Conservation (phyloP, 1,140 invertebrate genomes). For the Calephelis nemesis region DNA sequence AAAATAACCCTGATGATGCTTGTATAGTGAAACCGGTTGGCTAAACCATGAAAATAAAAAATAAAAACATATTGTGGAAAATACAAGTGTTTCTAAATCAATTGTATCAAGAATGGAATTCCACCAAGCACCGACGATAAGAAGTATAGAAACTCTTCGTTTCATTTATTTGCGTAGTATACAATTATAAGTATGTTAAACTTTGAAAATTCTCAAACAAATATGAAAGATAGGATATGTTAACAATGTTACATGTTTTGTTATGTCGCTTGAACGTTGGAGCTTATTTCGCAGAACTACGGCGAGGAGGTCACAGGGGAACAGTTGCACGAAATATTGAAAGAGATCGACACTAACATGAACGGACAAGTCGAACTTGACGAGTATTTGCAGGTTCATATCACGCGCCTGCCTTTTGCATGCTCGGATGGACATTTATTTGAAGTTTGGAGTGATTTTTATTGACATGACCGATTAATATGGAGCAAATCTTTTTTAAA, state of each 20-base stretch:
- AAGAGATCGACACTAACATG: slow-evolving; percentile 99
- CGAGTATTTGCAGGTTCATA: slow-evolving; percentile 97
- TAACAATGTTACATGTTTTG: slow-evolving; percentile 14
- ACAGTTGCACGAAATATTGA: slow-evolving; percentile 97
- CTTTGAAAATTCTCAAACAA: slow-evolving; percentile 13
- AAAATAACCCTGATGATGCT: no score
- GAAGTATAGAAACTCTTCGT: no score
- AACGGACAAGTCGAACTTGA: slow-evolving; percentile 99
- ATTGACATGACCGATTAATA: neutral
- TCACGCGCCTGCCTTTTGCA: slow-evolving; percentile 24
- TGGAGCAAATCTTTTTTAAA: no score
- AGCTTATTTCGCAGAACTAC: slow-evolving; percentile 84
- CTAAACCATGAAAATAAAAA: no score
- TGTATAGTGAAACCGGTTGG: no score
- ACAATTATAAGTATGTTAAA: no score
- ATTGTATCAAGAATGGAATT: no score
- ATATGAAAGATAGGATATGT: slow-evolving; percentile 8
- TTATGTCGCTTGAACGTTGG: slow-evolving; percentile 33
- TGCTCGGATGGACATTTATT: slow-evolving; percentile 1
- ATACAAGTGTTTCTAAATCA: no score
- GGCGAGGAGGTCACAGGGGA: slow-evolving; percentile 96
- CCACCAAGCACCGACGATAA: no score
- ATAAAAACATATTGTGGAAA: no score
- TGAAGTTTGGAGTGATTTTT: neutral
- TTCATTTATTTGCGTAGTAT: no score